A percentile compares a stretch with the other conserved stretches of the same genome.
Evolutionary conservation across 2,797 vertebrate species (phyloP).

Genomic region (Acanthurus leucopareius): DNA sequence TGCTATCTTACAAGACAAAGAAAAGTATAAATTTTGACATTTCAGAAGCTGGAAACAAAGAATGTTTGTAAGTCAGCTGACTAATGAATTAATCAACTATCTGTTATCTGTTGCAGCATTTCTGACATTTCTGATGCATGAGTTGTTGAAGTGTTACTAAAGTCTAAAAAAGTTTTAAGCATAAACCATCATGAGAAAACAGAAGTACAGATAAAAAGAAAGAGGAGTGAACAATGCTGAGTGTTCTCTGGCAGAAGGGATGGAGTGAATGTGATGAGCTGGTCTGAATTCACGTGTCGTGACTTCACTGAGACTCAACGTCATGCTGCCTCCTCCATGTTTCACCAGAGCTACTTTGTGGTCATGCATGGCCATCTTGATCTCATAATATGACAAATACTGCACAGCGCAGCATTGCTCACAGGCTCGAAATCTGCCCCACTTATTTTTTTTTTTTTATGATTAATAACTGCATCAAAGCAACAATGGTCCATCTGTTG

Average conservation of each 20-base stretch:
- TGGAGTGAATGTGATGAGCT: slow-evolving; percentile 42
- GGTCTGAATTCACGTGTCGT: slow-evolving; percentile 25
- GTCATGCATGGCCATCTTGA: slow-evolving; percentile 53
- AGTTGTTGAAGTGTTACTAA: slow-evolving; percentile 5
- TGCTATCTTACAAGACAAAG: neutral
- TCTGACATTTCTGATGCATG: neutral
- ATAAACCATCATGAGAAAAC: neutral
- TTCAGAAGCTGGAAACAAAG: neutral
- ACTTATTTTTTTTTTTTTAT: slow-evolving; percentile 37
- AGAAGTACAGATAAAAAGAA: neutral
- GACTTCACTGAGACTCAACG: slow-evolving; percentile 46
- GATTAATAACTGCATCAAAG: slow-evolving; percentile 66
- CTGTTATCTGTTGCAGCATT: neutral
- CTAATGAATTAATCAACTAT: neutral
- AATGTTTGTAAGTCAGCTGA: neutral
- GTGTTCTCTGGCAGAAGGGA: neutral
- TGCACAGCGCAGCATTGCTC: slow-evolving; percentile 52
- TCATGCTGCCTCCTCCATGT: slow-evolving; percentile 31
- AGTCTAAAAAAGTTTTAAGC: neutral
- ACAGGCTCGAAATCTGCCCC: slow-evolving; percentile 59
- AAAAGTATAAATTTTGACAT: neutral
- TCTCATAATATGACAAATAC: slow-evolving; percentile 56
- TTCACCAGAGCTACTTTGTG: slow-evolving; percentile 48
- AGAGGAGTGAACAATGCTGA: neutral
- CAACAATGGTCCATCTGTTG: slow-evolving; percentile 68